Evolutionary conservation across 2,888 invertebrate species (phyloP).

Genomic region (Drosophila cracens): DNA sequence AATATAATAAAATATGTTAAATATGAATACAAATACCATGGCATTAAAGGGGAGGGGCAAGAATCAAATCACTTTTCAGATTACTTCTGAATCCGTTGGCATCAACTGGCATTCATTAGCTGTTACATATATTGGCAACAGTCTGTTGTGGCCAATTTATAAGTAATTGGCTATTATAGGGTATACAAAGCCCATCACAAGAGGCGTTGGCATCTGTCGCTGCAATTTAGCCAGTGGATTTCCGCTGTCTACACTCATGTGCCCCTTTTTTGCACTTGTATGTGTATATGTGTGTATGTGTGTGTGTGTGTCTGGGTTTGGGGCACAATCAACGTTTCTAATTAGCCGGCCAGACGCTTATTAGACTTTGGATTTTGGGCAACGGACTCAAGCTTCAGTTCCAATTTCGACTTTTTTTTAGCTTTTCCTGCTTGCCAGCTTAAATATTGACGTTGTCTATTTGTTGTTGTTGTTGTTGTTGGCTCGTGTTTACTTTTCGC

Average conservation of each 20-base stretch:
- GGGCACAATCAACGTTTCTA: conserved; percentile 61
- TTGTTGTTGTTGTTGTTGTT: not conserved
- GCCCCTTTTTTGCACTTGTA: conserved; percentile 14
- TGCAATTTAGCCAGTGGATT: conserved; percentile 50
- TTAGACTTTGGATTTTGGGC: conserved; percentile 63
- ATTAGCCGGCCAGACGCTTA: conserved; percentile 71
- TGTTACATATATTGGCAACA: not conserved
- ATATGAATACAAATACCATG: not conserved
- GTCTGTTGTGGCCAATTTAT: not conserved
- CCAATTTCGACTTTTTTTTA: conserved; percentile 14
- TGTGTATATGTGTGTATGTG: conserved; percentile 14
- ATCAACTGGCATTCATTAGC: not conserved
- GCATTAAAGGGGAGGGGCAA: not conserved
- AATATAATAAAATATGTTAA: not conserved
- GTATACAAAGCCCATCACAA: conserved; percentile 23
- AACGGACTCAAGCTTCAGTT: conserved; percentile 44
- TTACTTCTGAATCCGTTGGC: not conserved
- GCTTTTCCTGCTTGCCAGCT: not conserved
- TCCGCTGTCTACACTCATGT: conserved; percentile 12
- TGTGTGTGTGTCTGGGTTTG: conserved; percentile 27
- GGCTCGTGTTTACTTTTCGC: conserved; percentile 27
- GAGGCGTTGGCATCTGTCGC: conserved; percentile 36
- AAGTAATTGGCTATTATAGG: conserved; percentile 7
- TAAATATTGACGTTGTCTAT: conserved; percentile 12
- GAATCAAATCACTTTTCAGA: not conserved